Evolutionary conservation across 2,797 vertebrate genomes (phyloP).

Genomic region (Muscicapa comitata): DNA sequence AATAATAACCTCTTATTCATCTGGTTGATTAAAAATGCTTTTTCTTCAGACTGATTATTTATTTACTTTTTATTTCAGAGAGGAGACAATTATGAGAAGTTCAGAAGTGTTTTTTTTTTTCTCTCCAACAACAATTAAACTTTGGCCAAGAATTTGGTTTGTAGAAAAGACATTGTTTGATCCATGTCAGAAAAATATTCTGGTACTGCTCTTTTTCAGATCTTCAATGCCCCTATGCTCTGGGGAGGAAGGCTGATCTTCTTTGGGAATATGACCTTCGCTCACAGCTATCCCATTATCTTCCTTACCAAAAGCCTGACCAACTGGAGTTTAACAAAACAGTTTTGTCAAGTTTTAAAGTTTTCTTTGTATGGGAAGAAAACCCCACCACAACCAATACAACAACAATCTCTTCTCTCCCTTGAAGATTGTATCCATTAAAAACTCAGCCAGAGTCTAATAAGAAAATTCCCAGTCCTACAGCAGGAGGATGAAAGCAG

Average conservation of each 20-base stretch:
- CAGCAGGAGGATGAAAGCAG: background rate
- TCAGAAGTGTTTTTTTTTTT: background rate
- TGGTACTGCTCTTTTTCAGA: background rate
- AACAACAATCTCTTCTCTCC: background rate
- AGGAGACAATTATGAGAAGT: background rate
- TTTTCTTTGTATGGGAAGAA: background rate
- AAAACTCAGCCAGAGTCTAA: background rate
- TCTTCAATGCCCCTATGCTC: background rate
- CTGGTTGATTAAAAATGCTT: background rate
- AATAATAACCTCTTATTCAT: background rate
- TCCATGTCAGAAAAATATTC: background rate
- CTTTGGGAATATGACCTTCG: background rate
- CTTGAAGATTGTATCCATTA: background rate
- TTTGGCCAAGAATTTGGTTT: background rate
- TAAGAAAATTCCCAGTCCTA: background rate
- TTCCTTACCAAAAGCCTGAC: background rate
- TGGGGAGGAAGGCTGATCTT: background rate
- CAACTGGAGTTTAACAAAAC: background rate
- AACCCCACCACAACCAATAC: rapidly evolving
- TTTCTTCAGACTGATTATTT: background rate
- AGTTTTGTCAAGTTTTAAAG: background rate
- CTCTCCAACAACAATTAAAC: background rate
- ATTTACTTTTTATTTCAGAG: background rate
- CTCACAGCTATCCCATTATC: background rate
- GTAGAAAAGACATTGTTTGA: background rate